Percentiles rank a stretch among this genome's conserved stretches.
Evolutionary conservation across 1,140 invertebrate genomes (phyloP).

Genomic region (Hormaphis cornu): DNA sequence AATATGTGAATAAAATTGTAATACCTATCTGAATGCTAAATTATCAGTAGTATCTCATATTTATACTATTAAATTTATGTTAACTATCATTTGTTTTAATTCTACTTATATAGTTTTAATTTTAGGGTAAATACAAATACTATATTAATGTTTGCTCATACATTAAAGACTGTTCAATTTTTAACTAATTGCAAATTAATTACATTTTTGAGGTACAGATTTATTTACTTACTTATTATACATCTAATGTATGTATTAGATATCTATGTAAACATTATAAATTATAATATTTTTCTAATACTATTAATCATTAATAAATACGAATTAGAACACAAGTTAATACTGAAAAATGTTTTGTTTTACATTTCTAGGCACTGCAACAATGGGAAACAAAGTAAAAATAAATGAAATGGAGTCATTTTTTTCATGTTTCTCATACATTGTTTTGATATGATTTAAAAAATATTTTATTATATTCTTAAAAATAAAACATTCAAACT

Average conservation of each 20-base stretch:
- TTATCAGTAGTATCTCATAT: not conserved
- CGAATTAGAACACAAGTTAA: not conserved
- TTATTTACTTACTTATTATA: constrained; percentile 8
- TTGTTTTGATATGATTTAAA: too few species aligned
- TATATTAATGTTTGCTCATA: constrained; percentile 8
- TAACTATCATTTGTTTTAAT: not conserved
- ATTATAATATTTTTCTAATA: not conserved
- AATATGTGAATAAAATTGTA: not conserved
- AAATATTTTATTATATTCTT: not conserved
- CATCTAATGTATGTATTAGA: too few species aligned
- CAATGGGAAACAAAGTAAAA: constrained; percentile 22
- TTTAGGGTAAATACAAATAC: not conserved
- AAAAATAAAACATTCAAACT: not conserved
- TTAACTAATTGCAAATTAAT: not conserved
- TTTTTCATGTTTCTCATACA: not conserved
- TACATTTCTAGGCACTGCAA: constrained; percentile 23
- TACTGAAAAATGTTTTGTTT: constrained; percentile 8
- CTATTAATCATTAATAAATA: constrained; percentile 15
- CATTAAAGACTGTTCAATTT: constrained; percentile 9
- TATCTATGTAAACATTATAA: not conserved
- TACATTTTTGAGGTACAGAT: not conserved
- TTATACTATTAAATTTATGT: not conserved
- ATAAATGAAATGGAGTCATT: not conserved
- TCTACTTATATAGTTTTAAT: not conserved
- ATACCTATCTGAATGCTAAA: not conserved